Evolutionary conservation across 2,113 vertebrate species (phyloP).

Genomic region (Sphaerodactylus townsendi): DNA sequence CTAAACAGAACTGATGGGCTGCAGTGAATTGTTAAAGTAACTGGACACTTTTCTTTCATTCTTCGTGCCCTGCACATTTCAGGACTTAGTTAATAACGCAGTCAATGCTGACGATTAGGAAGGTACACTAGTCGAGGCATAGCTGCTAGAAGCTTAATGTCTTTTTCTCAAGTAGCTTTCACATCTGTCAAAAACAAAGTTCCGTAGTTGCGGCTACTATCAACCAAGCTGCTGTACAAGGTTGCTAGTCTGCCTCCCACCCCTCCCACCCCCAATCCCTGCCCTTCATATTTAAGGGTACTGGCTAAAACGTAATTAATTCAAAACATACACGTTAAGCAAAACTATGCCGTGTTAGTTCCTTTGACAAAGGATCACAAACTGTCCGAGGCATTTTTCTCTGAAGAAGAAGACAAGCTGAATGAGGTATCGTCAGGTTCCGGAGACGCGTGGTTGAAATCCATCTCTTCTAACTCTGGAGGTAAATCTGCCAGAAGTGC

Average conservation of each 20-base stretch:
- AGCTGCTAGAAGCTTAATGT: slow-evolving; percentile 53
- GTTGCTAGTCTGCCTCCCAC: slow-evolving; percentile 19
- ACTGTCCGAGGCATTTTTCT: slow-evolving; percentile 81
- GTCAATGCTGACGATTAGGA: slow-evolving; percentile 49
- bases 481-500: slow-evolving; percentile 94
- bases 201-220: slow-evolving; percentile 27
- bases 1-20: slow-evolving; percentile 48
- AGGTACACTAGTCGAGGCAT: slow-evolving; percentile 46
- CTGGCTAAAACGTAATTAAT: slow-evolving; percentile 44
- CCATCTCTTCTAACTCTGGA: slow-evolving; percentile 91
- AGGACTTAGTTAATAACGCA: slow-evolving; percentile 52
- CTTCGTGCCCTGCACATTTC: slow-evolving; percentile 49
- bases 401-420: slow-evolving; percentile 90
- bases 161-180: slow-evolving; percentile 33
- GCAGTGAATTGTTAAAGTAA: slow-evolving; percentile 38
- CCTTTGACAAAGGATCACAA: slow-evolving; percentile 68
- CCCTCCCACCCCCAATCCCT: slow-evolving; percentile 1
- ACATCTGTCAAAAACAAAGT: slow-evolving; percentile 36
- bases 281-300: slow-evolving; percentile 54
- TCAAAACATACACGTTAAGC: slow-evolving; percentile 35
- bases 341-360: slow-evolving; percentile 19
- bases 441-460: slow-evolving; percentile 76
- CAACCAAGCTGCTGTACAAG: slow-evolving; percentile 34
- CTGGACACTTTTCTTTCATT: slow-evolving; percentile 29
- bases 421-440: slow-evolving; percentile 81